Evolutionary conservation across 1,140 invertebrate species (phyloP), one percentile per base, ranked within the genome.

Genomic region (Drosophila baimaii): DNA sequence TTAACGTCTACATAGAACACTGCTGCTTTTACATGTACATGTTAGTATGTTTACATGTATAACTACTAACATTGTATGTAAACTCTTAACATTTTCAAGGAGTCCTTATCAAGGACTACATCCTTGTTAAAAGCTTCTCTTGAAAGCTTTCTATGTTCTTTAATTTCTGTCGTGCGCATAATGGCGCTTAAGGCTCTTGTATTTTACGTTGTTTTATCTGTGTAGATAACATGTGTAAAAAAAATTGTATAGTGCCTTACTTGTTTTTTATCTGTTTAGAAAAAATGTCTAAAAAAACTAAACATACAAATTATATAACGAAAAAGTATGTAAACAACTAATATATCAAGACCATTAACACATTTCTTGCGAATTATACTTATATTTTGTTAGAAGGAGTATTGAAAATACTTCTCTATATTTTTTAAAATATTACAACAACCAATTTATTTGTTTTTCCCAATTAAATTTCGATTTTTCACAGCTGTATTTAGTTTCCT

Each of bases 111-210:
- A 21, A 52, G 49, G 49, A 52, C 17, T 21, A 12, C 1, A 13
- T 33, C 29, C 49, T 33, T 15, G 19, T 0, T 21, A 5, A 52
- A 52, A 52, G 49, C 49, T 52, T 9, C 3, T 2, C 0, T 33
- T 1, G 0, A 52, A 52, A 52, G 49, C 49, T 52, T 52, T 33
- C 49, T 33, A 52, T 33, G 49, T 52, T 52, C 21, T 1, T 31
- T 21, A 0, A 19, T 15, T 33, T 33, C 1, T 0, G 49, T 5
- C 17, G 17, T 52, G 12, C 29, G 2, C 8, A 21, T 8, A 15
- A 21, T 9, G 31, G 9, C 17, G 29, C 29, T 19, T 5, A 5
- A 9, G 3, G 2, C 6, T 19, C 1, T 4, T 8, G 6, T 19
- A 31, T 19, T 15, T 33, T 12, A 31, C 2, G 0, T 13, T 31